Conservation (phyloP, 2,888 invertebrate species). For the Argyra leucocephala region DNA sequence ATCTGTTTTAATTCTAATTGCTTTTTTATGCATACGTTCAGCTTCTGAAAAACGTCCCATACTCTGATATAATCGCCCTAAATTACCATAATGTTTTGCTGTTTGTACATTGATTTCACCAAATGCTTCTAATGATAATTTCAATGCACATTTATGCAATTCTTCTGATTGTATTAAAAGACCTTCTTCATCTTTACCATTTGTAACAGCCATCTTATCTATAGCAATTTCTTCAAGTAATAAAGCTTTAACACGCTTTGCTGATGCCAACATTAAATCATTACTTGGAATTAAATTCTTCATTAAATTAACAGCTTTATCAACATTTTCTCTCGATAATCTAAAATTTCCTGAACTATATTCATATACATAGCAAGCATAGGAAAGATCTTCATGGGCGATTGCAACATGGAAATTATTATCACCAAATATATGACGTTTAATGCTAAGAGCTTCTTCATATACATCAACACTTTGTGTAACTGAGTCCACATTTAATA, state of each 20-base stretch:
- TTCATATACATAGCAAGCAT: constrained; percentile 85
- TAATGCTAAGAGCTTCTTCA: constrained; percentile 64
- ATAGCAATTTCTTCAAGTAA: constrained; percentile 89
- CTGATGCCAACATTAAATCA: constrained; percentile 78
- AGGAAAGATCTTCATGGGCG: constrained; percentile 85
- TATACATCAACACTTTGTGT: constrained; percentile 77
- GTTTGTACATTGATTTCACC: constrained; percentile 92
- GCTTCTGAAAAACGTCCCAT: constrained; percentile 82
- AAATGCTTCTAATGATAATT: constrained; percentile 69
- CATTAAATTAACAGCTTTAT: constrained; percentile 73
- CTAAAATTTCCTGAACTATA: constrained; percentile 81
- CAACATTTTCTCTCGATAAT: constrained; percentile 72
- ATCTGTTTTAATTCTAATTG: constrained; percentile 85
- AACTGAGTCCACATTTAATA: constrained; percentile 79
- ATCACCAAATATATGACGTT: constrained; percentile 68
- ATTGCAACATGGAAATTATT: constrained; percentile 80
- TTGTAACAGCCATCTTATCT: constrained; percentile 51
- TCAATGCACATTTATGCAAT: constrained; percentile 73
- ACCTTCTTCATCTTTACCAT: constrained; percentile 47
- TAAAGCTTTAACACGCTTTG: constrained; percentile 83
- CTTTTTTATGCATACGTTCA: constrained; percentile 82
- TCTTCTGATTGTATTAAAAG: constrained; percentile 70
- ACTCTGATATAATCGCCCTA: constrained; percentile 87
- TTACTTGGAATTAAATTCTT: constrained; percentile 68
- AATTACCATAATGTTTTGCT: constrained; percentile 91